Conservation (phyloP, 2,113 vertebrate genomes). For the Dipodomys merriami region DNA sequence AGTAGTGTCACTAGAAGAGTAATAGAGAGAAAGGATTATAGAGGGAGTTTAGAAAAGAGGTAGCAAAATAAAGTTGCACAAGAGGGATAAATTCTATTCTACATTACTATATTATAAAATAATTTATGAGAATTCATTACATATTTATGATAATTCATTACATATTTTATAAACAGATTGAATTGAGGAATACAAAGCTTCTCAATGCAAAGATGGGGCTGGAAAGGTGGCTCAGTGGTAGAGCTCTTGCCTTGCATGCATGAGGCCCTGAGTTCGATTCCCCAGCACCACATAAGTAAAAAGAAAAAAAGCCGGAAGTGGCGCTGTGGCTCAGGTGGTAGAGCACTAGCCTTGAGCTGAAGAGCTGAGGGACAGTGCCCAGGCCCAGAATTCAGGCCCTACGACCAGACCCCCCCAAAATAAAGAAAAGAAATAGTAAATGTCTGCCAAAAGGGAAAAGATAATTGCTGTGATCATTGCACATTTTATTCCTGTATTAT, state of each 20-base stretch:
- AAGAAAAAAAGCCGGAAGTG: no score
- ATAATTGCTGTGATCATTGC: not conserved
- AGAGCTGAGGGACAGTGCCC: no score
- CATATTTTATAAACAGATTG: not conserved
- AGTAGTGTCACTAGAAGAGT: not conserved
- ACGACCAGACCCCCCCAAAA: no score
- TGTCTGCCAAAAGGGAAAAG: not conserved
- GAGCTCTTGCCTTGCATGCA: no score
- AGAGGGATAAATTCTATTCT: not conserved
- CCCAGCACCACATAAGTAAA: no score
- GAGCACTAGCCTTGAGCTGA: no score
- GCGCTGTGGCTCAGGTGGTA: no score
- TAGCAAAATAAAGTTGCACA: not conserved
- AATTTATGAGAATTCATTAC: not conserved
- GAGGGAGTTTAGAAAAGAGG: not conserved
- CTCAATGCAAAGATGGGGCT: not conserved
- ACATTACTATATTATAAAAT: not conserved
- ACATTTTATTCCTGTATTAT: not conserved
- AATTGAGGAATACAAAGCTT: not conserved
- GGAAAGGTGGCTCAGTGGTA: no score
- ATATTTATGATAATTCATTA: not conserved
- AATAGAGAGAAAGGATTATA: not conserved
- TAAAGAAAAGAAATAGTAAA: not conserved
- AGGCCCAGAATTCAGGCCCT: no score
- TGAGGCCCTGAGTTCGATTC: no score